These are phyloP conservation scores for Uria aalge DNA, from an alignment of 2,113 vertebrate species.

Conservation along the genomic window DNA sequence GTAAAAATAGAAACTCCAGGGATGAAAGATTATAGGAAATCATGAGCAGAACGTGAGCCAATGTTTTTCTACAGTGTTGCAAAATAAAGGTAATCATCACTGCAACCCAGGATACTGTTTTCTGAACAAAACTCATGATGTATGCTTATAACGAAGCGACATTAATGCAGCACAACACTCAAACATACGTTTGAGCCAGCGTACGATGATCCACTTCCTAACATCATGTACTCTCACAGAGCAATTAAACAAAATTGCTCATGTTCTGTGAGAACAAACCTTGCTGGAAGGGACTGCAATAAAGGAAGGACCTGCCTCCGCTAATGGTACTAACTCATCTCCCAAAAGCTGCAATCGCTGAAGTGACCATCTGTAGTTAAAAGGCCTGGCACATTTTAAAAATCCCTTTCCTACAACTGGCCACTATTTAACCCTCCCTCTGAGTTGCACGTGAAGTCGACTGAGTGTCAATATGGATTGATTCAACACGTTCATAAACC, in stretches of 20 bases:
- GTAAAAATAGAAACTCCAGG: not conserved
- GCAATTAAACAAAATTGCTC: conserved; percentile 5
- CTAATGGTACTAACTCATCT: not conserved
- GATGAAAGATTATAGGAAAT: not conserved
- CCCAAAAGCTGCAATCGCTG: not conserved
- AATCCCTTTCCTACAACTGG: not conserved
- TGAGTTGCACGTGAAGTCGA: not conserved
- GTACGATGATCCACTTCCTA: not conserved
- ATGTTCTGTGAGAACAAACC: not conserved
- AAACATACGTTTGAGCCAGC: not conserved
- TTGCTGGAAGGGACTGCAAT: not conserved
- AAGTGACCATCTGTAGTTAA: not conserved
- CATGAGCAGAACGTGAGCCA: not conserved
- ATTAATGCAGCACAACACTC: not conserved
- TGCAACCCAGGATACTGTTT: not conserved
- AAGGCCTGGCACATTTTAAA: not conserved
- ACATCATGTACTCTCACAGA: not conserved
- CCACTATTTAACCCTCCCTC: not conserved
- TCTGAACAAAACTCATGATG: not conserved
- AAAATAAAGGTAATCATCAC: not conserved
- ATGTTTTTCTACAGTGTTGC: not conserved
- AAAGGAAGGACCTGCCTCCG: not conserved
- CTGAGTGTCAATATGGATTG: not conserved
- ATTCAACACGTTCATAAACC: not conserved
- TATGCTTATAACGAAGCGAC: not conserved